These are phyloP conservation scores for Chinchilla lanigera DNA, from an alignment of 2,113 vertebrate species.

Conservation along the genomic window DNA sequence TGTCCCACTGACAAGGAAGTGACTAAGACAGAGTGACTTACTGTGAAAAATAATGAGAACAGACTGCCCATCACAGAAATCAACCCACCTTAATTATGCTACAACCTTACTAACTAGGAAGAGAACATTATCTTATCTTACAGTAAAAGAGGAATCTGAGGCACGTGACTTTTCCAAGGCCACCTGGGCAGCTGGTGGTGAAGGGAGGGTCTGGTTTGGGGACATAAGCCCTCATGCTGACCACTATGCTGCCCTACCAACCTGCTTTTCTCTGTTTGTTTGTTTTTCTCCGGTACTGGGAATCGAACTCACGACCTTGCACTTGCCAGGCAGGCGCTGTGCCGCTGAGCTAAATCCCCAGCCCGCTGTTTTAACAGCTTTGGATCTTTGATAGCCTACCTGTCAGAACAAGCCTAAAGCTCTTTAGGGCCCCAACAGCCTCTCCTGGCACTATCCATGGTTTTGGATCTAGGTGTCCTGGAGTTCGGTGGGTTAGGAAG, in stretches of 20 bases:
- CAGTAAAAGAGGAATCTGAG: not conserved
- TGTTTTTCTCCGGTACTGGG: too few relatives aligned
- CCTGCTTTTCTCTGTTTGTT: too few relatives aligned
- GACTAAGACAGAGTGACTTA: not conserved
- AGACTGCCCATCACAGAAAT: not conserved
- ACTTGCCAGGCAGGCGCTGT: too few relatives aligned
- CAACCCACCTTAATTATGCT: not conserved
- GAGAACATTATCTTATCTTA: not conserved
- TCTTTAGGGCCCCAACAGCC: not conserved
- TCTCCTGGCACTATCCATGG: accelerated
- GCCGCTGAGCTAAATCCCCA: too few relatives aligned
- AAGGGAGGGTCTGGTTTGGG: not conserved
- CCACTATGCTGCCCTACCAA: not conserved
- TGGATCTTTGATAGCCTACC: not conserved
- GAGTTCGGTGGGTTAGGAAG: not conserved
- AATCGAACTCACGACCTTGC: too few relatives aligned
- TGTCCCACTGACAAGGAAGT: not conserved
- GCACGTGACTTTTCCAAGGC: not conserved
- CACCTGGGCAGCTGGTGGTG: not conserved
- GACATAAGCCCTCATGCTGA: not conserved
- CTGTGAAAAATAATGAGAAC: not conserved
- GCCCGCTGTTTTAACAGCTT: too few relatives aligned
- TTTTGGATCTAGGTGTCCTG: not conserved
- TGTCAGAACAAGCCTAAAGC: not conserved
- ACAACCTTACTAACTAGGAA: not conserved